phyloP scores from a whole-genome alignment of 2,113 vertebrate species.

The Colossoma macropomum region DNA sequence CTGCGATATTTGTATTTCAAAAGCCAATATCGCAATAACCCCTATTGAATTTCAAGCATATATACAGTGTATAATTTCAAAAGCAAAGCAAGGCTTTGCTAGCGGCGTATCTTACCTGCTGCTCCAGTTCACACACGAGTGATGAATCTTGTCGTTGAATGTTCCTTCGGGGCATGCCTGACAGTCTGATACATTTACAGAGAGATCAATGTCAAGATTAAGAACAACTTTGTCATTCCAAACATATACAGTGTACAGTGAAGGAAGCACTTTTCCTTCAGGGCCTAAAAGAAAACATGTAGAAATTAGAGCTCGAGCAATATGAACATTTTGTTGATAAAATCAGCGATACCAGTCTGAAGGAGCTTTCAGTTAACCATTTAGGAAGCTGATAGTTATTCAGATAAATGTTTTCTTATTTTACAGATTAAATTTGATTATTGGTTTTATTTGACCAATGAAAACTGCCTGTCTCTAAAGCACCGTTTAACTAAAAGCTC shows the following conservation, averaged over 20 bases:
- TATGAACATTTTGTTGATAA: not conserved
- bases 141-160: constrained; percentile 69
- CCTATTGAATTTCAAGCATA: not conserved
- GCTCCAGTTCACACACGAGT: constrained; percentile 69
- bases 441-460: no score
- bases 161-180: constrained; percentile 67
- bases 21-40: no score
- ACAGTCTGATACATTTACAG: constrained; percentile 65
- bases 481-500: no score
- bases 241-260: not conserved
- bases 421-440: no score
- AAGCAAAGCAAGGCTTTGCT: not conserved
- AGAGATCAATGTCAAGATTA: not conserved
- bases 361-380: not conserved
- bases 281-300: not conserved
- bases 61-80: not conserved
- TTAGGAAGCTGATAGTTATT: no score
- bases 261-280: not conserved
- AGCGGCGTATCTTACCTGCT: constrained; percentile 57
- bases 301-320: not conserved
- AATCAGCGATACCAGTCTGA: not conserved
- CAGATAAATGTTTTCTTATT: no score
- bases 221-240: not conserved
- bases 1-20: no score
- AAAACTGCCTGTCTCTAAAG: no score